Evolutionary conservation across 1,140 invertebrate genomes (phyloP).

Genomic region (Dreissena polymorpha): DNA sequence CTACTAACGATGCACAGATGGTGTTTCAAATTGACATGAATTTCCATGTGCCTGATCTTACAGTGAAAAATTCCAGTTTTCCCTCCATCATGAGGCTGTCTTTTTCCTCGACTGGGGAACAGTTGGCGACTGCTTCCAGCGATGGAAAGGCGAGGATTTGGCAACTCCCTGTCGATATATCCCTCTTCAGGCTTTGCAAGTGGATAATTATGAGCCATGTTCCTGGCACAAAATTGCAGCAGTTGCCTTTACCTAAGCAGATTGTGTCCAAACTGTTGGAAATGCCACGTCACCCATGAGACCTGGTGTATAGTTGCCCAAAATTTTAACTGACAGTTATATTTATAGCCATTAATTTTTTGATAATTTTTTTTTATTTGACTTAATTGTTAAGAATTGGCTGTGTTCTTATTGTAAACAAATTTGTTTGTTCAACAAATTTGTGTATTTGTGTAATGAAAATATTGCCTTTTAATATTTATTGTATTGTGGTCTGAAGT

Average conservation of each 20-base stretch:
- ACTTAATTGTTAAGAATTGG: too few species aligned
- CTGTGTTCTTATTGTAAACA: too few species aligned
- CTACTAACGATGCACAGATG: neutral
- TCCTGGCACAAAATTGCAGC: constrained; percentile 17
- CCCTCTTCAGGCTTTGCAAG: constrained; percentile 44
- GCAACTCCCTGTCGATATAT: constrained; percentile 42
- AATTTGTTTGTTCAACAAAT: too few species aligned
- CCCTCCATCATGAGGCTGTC: constrained; percentile 38
- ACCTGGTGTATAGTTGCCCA: too few species aligned
- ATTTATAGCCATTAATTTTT: too few species aligned
- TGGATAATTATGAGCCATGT: constrained; percentile 32
- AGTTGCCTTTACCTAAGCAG: constrained; percentile 42
- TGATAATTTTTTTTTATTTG: too few species aligned
- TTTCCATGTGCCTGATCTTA: neutral
- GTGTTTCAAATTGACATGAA: constrained; percentile 46
- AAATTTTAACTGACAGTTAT: too few species aligned
- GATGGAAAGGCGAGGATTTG: constrained; percentile 48
- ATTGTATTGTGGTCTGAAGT: too few species aligned
- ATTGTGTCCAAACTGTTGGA: constrained; percentile 29
- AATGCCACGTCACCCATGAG: neutral
- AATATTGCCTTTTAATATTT: too few species aligned
- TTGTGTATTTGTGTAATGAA: too few species aligned
- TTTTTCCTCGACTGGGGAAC: constrained; percentile 33
- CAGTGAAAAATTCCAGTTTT: neutral
- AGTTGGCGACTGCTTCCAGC: constrained; percentile 24